These are phyloP conservation scores for Smittia sp. DNA, from an alignment of 2,888 invertebrate genomes.

Conservation along the genomic window DNA sequence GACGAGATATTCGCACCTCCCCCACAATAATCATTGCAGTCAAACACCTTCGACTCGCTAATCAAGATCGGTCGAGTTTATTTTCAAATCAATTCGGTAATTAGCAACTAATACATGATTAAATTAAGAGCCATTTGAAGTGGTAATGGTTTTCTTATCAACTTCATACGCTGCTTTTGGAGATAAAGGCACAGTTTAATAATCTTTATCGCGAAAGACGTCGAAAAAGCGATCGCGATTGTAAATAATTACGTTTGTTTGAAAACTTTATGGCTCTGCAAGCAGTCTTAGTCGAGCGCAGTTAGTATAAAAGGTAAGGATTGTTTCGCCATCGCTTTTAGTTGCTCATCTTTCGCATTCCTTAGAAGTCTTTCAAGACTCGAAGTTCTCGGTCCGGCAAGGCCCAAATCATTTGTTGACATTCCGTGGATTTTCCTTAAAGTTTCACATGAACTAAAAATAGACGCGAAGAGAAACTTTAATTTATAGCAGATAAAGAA, in stretches of 20 bases:
- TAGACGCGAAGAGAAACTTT: conserved; percentile 4
- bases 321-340: conserved; percentile 26
- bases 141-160: conserved; percentile 23
- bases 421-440: no score
- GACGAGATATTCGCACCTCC: no score
- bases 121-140: not conserved
- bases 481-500: not conserved
- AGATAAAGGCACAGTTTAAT: conserved; percentile 19
- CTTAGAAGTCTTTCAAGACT: conserved; percentile 9
- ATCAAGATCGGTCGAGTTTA: not conserved
- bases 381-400: no score
- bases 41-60: no score
- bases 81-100: conserved; percentile 1
- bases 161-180: not conserved
- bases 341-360: conserved; percentile 24
- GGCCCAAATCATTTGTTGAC: no score
- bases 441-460: not conserved
- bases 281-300: not conserved
- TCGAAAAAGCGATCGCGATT: not conserved
- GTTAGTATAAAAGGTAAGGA: conserved; percentile 33
- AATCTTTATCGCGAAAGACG: conserved; percentile 8
- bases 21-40: no score
- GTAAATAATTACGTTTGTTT: not conserved
- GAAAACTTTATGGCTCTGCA: conserved; percentile 15
- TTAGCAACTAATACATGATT: not conserved